Evolutionary conservation across 2,888 invertebrate species (phyloP).

Genomic region (Abscondita cerata): DNA sequence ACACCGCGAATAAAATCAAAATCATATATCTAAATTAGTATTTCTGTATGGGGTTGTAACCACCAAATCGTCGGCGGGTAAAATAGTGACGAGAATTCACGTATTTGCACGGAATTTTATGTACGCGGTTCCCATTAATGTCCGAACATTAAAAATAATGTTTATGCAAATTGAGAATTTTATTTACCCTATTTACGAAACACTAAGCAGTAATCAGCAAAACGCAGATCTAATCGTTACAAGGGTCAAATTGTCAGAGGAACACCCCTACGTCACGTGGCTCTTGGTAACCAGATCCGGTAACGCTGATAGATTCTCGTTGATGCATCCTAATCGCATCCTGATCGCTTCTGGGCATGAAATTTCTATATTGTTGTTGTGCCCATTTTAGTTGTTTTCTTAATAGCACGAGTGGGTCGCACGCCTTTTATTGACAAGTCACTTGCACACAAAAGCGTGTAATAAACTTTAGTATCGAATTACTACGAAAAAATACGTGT

Average conservation of each 20-base stretch:
- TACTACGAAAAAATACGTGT: not conserved
- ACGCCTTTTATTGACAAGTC: conserved; percentile 30
- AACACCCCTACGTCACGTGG: conserved; percentile 36
- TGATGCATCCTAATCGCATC: conserved; percentile 39
- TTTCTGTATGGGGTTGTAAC: conserved; percentile 53
- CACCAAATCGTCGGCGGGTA: conserved; percentile 54
- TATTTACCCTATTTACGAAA: conserved; percentile 21
- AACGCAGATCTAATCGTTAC: conserved; percentile 32
- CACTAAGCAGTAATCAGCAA: conserved; percentile 20
- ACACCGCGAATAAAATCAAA: conserved; percentile 53
- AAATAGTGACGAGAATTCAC: conserved; percentile 58
- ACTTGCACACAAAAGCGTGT: conserved; percentile 16
- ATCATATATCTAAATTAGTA: conserved; percentile 57
- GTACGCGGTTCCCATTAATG: conserved; percentile 38
- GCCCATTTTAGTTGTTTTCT: conserved; percentile 28
- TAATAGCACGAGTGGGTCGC: conserved; percentile 33
- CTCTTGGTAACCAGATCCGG: conserved; percentile 41
- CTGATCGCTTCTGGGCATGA: conserved; percentile 36
- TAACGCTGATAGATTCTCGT: conserved; percentile 38
- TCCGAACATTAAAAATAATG: not conserved
- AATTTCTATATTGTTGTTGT: conserved; percentile 37
- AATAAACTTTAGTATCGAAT: conserved; percentile 12
- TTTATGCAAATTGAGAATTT: not conserved
- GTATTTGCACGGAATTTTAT: conserved; percentile 56
- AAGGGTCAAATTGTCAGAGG: conserved; percentile 37